These are phyloP conservation scores for Galemys pyrenaicus DNA, from an alignment of 2,113 vertebrate species.

Conservation along the genomic window DNA sequence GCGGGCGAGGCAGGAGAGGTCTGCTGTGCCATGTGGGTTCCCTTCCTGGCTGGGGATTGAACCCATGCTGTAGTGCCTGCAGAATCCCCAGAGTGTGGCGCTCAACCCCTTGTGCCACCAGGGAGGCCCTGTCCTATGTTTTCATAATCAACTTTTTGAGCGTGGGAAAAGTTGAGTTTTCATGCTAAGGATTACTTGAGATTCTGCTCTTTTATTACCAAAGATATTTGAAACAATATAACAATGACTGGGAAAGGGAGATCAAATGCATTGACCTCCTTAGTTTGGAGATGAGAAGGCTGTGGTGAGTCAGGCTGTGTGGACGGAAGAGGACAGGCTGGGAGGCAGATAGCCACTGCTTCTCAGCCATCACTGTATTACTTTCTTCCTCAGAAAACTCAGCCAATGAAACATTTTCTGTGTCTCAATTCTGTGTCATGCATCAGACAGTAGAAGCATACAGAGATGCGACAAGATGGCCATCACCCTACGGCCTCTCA, in stretches of 20 bases:
- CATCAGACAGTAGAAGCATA: neutral
- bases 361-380: neutral
- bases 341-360: neutral
- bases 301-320: accelerated
- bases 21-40: too few species aligned
- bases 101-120: too few species aligned
- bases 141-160: neutral
- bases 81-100: too few species aligned
- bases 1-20: too few species aligned
- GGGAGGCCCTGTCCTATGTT: too few species aligned
- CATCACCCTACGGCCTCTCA: neutral
- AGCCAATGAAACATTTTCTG: neutral
- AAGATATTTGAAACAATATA: neutral
- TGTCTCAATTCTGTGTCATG: too few species aligned
- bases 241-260: neutral
- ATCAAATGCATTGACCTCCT: neutral
- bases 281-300: neutral
- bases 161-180: neutral
- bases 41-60: too few species aligned
- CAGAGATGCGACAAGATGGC: neutral
- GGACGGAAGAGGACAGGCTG: neutral
- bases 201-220: neutral
- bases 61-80: too few species aligned
- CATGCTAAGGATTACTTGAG: neutral
- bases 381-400: neutral